These are phyloP conservation scores for Cololabis saira DNA, from an alignment of 2,113 vertebrate species.

Conservation along the genomic window DNA sequence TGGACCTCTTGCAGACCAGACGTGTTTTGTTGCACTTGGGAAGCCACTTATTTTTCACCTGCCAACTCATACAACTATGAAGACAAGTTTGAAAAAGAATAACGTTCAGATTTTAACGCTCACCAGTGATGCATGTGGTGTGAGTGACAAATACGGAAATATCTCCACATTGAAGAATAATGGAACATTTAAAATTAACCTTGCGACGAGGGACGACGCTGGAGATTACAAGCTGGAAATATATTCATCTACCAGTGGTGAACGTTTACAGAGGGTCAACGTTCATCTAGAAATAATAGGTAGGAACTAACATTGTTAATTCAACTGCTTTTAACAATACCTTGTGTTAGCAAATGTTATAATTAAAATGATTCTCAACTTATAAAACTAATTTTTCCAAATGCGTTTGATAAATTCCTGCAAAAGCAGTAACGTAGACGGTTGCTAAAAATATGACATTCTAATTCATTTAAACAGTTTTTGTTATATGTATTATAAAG, in stretches of 20 bases:
- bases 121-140: accelerated
- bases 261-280: accelerated
- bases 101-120: not conserved
- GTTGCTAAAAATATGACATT: too few relatives aligned
- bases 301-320: too few relatives aligned
- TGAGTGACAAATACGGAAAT: not conserved
- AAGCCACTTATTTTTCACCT: constrained; percentile 3
- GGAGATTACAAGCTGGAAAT: constrained; percentile 27
- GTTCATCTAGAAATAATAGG: constrained; percentile 43
- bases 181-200: constrained; percentile 12
- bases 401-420: too few relatives aligned
- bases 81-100: not conserved
- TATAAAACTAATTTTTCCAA: too few relatives aligned
- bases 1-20: not conserved
- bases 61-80: not conserved
- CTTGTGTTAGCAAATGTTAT: too few relatives aligned
- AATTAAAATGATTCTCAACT: too few relatives aligned
- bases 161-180: not conserved
- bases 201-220: constrained; percentile 5
- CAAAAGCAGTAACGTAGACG: too few relatives aligned
- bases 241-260: not conserved
- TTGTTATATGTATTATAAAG: too few relatives aligned
- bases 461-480: too few relatives aligned
- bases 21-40: constrained; percentile 10
- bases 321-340: too few relatives aligned